phyloP scores from a whole-genome alignment of 2,797 vertebrate genomes.

The Aselliscus stoliczkanus region DNA sequence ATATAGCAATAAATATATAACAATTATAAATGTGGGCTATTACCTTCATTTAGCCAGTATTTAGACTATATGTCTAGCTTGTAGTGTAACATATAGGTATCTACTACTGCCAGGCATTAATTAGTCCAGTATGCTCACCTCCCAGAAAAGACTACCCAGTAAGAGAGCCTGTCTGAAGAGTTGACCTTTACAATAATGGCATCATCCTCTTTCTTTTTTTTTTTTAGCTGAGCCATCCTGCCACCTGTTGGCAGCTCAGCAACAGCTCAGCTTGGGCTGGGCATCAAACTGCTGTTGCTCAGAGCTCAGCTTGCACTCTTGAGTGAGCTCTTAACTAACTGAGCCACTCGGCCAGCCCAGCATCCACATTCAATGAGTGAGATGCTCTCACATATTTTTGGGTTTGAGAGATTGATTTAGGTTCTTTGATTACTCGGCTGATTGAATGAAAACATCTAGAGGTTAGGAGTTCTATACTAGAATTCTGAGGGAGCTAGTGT shows the following conservation, averaged over 20 bases:
- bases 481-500: background rate
- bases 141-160: background rate
- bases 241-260: no score
- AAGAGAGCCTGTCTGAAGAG: background rate
- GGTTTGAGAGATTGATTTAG: background rate
- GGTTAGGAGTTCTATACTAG: background rate
- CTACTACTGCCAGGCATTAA: background rate
- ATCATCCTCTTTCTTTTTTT: no score
- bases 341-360: no score
- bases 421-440: background rate
- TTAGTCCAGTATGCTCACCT: background rate
- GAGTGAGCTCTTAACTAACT: no score
- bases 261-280: no score
- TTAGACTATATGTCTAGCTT: background rate
- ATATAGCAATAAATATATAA: background rate
- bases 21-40: background rate
- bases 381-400: background rate
- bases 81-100: background rate
- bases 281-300: no score
- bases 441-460: background rate
- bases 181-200: background rate
- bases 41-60: background rate
- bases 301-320: no score
- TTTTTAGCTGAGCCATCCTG: no score
- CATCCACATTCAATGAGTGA: background rate